A percentile compares a stretch with the other conserved stretches of the same genome.
These are phyloP conservation scores for Bathynomus jamesi DNA, from an alignment of 1,140 invertebrate species.

Conservation along the genomic window DNA sequence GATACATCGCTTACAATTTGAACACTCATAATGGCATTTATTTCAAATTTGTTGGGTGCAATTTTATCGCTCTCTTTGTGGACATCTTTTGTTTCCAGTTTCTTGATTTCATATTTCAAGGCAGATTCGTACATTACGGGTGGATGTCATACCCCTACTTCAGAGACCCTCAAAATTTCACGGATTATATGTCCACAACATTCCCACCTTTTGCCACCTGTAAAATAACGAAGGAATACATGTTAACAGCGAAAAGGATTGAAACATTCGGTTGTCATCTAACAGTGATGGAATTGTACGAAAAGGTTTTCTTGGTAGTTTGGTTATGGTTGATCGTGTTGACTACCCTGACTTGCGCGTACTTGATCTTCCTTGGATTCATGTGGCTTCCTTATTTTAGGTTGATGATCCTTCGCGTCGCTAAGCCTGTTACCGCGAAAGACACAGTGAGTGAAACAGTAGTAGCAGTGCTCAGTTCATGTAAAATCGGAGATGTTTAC, in stretches of 20 bases:
- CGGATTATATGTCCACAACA: slow-evolving; percentile 16
- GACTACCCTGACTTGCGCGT: slow-evolving; percentile 13
- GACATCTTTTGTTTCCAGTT: slow-evolving; percentile 19
- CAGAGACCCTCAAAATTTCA: slow-evolving; percentile 13
- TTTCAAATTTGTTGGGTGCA: slow-evolving; percentile 15
- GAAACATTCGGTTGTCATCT: slow-evolving; percentile 16
- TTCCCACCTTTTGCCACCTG: slow-evolving; percentile 17
- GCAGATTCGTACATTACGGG: slow-evolving; percentile 11
- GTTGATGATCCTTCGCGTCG: slow-evolving; percentile 7
- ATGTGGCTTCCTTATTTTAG: slow-evolving; percentile 19
- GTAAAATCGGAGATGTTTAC: slow-evolving; percentile 15
- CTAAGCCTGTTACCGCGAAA: slow-evolving; percentile 13
- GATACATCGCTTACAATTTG: slow-evolving; percentile 9
- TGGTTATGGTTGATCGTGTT: slow-evolving; percentile 14
- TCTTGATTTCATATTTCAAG: slow-evolving; percentile 14
- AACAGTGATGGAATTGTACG: slow-evolving; percentile 18
- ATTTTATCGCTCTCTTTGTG: slow-evolving; percentile 14
- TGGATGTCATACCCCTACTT: slow-evolving; percentile 15
- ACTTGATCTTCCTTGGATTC: slow-evolving; percentile 16
- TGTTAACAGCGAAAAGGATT: neutral
- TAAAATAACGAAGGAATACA: slow-evolving; percentile 3
- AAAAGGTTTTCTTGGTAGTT: slow-evolving; percentile 16
- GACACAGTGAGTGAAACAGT: slow-evolving; percentile 10
- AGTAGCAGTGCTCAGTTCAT: slow-evolving; percentile 5
- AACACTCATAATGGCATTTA: slow-evolving; percentile 21